Percentiles rank a stretch among this genome's conserved stretches.
Conservation (phyloP, 1,140 invertebrate species). For the Lasioglossum albipes region DNA sequence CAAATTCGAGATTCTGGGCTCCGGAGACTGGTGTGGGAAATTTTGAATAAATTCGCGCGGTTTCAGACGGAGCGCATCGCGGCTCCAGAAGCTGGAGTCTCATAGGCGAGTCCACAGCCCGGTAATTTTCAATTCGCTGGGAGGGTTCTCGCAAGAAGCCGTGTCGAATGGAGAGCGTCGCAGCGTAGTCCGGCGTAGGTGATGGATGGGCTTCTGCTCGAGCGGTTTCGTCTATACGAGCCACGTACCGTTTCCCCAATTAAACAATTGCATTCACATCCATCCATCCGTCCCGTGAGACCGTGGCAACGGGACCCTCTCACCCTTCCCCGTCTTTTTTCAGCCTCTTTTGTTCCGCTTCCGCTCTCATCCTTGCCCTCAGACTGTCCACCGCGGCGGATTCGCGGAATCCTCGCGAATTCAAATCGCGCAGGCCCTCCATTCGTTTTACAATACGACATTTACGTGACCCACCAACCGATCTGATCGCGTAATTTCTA, state of each 20-base stretch:
- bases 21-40: no score
- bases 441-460: slow-evolving; percentile 47
- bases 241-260: slow-evolving; percentile 70
- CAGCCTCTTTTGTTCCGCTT: slow-evolving; percentile 1
- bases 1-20: no score
- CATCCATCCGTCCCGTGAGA: slow-evolving; percentile 62
- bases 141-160: slow-evolving; percentile 11
- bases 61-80: no score
- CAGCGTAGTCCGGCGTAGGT: slow-evolving; percentile 44
- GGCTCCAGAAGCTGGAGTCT: not conserved
- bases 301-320: slow-evolving; percentile 41
- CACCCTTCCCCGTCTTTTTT: slow-evolving; percentile 7
- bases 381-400: slow-evolving; percentile 11
- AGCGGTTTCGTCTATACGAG: slow-evolving; percentile 63
- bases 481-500: slow-evolving; percentile 49
- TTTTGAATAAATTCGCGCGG: no score
- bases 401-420: slow-evolving; percentile 47
- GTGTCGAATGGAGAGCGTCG: slow-evolving; percentile 7
- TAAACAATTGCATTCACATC: slow-evolving; percentile 75
- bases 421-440: slow-evolving; percentile 39
- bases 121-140: not conserved
- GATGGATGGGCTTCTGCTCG: slow-evolving; percentile 69
- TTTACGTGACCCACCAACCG: slow-evolving; percentile 58
- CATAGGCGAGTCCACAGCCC: not conserved
- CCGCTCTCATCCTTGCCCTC: not conserved